Base-by-base conservation (phyloP, 2,113 vertebrate genomes). In the Mungos mungo region DNA sequence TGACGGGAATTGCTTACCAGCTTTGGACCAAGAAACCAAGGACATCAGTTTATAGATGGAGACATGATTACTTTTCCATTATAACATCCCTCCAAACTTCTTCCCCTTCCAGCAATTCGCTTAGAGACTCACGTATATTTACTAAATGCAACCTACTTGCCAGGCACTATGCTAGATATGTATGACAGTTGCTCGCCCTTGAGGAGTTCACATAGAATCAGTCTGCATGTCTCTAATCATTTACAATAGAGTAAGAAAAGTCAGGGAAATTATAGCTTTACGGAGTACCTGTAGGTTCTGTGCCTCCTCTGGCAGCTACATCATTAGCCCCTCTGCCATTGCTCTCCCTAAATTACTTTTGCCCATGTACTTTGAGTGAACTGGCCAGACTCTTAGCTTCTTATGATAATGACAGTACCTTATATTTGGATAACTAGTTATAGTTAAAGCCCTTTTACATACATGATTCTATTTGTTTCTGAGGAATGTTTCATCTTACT, bases 131-230 rank as follows among this genome's bases (percentile, higher is more conserved):
- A 69, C 52, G 38, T 85, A 57, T 69, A 68, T 91, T 94, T 88
- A 84, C 90, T 90, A 96, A 97, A 84, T 96, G 98, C 93, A 96
- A 31, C 80, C 92, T 83, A 83, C 90, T 97, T 90, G 90, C 74
- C 92, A 88, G 71, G 52, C 35, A 29, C 81, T 90, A 38, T 88
- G 65, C 69, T 93, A 11, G 81, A 74, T 97, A 95, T 92, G 90
- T 65, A 74, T 29, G 47, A 95, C 47, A 71, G 65, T 68, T 88
- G 87, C 74, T 95, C 84, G 68, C 57, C 57, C 90, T 96, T 90
- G 52, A 89, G 66, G 76, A 79, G 65, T 97, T 93, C 83, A 83
- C 57, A 90, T 9, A 93, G 74, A 81, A 29, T 68, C 71, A 90
- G 93, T 57, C 76, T 88, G 52, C 35, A 84, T 93, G 95, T 95